Conservation (phyloP, 2,888 invertebrate genomes). For the Acanthopleura granulata region DNA sequence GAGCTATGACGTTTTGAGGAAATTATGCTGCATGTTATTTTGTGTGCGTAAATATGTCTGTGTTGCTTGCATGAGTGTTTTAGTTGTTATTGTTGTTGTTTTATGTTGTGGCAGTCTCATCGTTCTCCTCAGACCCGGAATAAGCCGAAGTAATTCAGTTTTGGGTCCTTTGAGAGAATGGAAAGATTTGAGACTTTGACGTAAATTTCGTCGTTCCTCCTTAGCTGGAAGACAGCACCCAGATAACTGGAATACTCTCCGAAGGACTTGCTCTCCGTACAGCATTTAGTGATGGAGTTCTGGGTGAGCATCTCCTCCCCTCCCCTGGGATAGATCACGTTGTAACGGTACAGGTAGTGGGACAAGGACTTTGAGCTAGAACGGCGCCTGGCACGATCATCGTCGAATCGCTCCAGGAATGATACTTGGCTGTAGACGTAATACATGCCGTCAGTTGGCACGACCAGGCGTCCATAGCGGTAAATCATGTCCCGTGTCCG, state of each 20-base stretch:
- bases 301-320: conserved; percentile 59
- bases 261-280: conserved; percentile 53
- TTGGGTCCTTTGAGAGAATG: conserved; percentile 51
- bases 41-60: background rate
- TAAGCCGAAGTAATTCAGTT: conserved; percentile 59
- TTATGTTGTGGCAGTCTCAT: background rate
- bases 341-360: conserved; percentile 54
- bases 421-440: conserved; percentile 60
- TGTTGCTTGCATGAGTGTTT: background rate
- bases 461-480: conserved; percentile 55
- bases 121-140: conserved; percentile 40
- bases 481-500: conserved; percentile 47
- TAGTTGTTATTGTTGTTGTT: background rate
- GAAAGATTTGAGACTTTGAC: conserved; percentile 61
- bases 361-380: conserved; percentile 45
- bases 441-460: conserved; percentile 55
- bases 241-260: conserved; percentile 62
- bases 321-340: conserved; percentile 57
- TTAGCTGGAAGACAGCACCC: conserved; percentile 59
- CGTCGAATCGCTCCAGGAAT: conserved; percentile 51
- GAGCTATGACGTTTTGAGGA: no score
- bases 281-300: conserved; percentile 60
- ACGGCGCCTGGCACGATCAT: conserved; percentile 24
- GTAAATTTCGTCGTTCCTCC: conserved; percentile 58
- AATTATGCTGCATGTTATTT: background rate